Evolutionary conservation across 2,113 vertebrate genomes (phyloP).

Genomic region (Dolichotis patagonum): DNA sequence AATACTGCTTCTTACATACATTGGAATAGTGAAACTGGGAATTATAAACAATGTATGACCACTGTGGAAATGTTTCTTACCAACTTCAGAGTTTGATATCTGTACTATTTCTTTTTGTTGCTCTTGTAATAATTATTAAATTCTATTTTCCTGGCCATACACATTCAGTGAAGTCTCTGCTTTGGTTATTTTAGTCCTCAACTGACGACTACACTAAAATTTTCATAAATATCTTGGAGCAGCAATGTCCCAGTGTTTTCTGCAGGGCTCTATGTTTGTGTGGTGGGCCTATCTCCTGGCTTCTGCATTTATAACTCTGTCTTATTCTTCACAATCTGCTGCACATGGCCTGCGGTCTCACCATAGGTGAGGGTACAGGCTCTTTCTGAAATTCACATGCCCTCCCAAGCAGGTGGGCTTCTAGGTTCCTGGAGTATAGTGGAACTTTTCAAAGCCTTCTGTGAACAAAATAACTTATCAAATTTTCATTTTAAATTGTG

Average conservation of each 20-base stretch:
- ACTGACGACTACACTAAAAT: neutral
- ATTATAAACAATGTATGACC: neutral
- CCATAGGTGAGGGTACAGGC: accelerated
- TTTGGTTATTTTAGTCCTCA: neutral
- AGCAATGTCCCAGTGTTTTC: neutral
- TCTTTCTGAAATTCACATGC: neutral
- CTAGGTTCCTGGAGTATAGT: too few relatives aligned
- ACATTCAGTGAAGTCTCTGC: neutral
- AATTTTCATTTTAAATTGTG: neutral
- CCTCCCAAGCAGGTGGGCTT: accelerated
- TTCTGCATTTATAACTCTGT: neutral
- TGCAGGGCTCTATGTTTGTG: too few relatives aligned
- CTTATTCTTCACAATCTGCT: neutral
- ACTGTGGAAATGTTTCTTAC: neutral
- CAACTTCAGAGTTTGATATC: neutral
- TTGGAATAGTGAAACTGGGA: neutral
- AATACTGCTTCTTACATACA: neutral
- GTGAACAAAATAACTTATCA: neutral
- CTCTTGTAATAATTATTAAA: neutral
- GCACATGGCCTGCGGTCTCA: neutral
- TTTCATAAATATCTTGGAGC: neutral
- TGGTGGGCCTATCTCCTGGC: neutral
- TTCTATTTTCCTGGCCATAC: neutral
- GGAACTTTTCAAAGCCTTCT: neutral
- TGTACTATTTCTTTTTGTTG: neutral